Evolutionary conservation across 2,888 invertebrate species (phyloP).

Genomic region (Luperina nickerlii): DNA sequence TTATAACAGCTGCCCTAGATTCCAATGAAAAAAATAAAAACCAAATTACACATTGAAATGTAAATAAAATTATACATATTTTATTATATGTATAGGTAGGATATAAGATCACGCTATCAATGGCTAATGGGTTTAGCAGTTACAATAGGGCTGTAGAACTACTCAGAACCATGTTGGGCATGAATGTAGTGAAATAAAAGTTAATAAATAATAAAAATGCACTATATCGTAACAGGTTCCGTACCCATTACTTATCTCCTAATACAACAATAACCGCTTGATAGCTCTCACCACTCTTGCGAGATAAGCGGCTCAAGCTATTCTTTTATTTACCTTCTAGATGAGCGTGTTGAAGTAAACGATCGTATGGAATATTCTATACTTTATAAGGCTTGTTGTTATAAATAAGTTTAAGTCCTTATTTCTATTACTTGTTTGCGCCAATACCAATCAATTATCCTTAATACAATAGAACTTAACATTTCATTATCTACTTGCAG

Average conservation of each 20-base stretch:
- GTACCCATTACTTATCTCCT: conserved; percentile 46
- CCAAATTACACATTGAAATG: conserved; percentile 33
- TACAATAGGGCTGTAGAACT: conserved; percentile 23
- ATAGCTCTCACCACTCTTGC: conserved; percentile 15
- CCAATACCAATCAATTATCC: conserved; percentile 56
- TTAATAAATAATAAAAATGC: conserved; percentile 55
- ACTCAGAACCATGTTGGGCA: conserved; percentile 20
- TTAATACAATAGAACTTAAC: conserved; percentile 55
- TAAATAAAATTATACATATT: conserved; percentile 28
- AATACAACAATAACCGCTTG: conserved; percentile 57
- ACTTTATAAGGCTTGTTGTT: conserved; percentile 55
- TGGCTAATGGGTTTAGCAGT: conserved; percentile 24
- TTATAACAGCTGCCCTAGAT: conserved; percentile 48
- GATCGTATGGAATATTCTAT: conserved; percentile 46
- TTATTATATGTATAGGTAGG: conserved; percentile 10
- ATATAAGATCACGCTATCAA: conserved; percentile 34
- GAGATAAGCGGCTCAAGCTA: conserved; percentile 25
- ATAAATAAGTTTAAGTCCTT: conserved; percentile 55
- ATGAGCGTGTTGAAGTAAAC: conserved; percentile 21
- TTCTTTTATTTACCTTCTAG: conserved; percentile 25
- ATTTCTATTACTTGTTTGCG: conserved; percentile 52
- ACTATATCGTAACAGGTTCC: conserved; percentile 26
- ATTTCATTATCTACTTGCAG: conserved; percentile 57
- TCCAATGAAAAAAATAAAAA: conserved; percentile 31
- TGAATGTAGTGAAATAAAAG: conserved; percentile 36